Evolutionary conservation across 2,113 vertebrate species (phyloP).

Genomic region (Typhlomys cinereus): DNA sequence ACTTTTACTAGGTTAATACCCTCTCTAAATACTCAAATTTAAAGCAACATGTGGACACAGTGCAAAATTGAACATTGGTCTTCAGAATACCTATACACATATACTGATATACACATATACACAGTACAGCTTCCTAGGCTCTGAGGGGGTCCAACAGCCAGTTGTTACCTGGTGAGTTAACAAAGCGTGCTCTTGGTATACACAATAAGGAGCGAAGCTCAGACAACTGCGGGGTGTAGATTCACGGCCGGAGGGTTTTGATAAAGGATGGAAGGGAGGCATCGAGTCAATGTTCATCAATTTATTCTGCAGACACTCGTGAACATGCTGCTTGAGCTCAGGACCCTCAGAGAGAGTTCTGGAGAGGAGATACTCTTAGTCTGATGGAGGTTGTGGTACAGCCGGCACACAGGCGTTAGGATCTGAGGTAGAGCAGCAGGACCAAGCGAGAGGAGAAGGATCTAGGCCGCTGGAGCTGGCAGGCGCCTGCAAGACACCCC

Average conservation of each 20-base stretch:
- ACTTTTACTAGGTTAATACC: not conserved
- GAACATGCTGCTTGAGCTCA: not conserved
- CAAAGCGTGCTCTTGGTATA: not conserved
- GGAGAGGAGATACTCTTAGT: not conserved
- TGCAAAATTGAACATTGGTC: not conserved
- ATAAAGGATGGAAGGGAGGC: not conserved
- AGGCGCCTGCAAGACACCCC: slow-evolving; percentile 45
- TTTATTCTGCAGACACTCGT: not conserved
- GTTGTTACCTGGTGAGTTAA: not conserved
- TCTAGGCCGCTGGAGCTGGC: not conserved
- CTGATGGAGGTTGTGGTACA: not conserved
- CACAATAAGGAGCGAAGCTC: not conserved
- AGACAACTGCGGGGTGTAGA: not conserved
- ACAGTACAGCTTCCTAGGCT: not conserved
- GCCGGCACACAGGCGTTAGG: not conserved
- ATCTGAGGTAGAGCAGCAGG: not conserved
- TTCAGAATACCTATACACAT: not conserved
- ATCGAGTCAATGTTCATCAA: not conserved
- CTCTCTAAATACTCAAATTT: not conserved
- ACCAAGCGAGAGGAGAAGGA: not conserved
- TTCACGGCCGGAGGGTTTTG: not conserved
- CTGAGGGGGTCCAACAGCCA: not conserved
- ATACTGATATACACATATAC: not conserved
- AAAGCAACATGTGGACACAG: not conserved
- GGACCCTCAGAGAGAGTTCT: not conserved